Conservation (phyloP, 2,797 vertebrate species). For the Prionace glauca region DNA sequence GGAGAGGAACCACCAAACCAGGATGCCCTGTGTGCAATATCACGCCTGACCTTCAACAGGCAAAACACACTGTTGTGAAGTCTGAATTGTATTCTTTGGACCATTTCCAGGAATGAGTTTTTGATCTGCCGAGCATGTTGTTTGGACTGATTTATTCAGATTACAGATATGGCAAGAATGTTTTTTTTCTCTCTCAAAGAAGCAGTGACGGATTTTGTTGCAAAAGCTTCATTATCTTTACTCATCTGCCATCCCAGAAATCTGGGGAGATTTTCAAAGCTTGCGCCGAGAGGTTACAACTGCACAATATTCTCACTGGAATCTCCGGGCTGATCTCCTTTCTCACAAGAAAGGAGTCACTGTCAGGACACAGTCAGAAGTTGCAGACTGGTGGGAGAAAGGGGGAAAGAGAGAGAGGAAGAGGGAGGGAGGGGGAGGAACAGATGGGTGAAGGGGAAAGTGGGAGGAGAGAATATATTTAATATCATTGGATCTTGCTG, state of each 20-base stretch:
- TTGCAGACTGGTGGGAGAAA: not conserved
- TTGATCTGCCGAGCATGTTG: not conserved
- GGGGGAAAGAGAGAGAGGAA: not conserved
- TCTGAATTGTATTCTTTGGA: not conserved
- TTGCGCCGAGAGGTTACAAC: not conserved
- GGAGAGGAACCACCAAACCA: not conserved
- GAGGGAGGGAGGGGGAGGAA: not conserved
- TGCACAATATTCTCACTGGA: not conserved
- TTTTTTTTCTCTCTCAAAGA: not conserved
- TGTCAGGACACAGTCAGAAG: not conserved
- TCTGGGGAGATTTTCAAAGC: not conserved
- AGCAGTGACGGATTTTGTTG: not conserved
- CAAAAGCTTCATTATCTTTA: not conserved
- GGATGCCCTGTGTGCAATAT: not conserved
- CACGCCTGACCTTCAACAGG: not conserved
- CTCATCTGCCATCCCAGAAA: not conserved
- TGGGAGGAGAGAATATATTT: not conserved
- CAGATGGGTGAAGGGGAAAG: not conserved
- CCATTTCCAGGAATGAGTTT: not conserved
- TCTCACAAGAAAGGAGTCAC: not conserved
- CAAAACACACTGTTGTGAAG: not conserved
- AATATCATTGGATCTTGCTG: not conserved
- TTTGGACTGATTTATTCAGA: not conserved
- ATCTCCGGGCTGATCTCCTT: not conserved
- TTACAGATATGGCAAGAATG: constrained; percentile 11